Conservation (phyloP, 2,888 invertebrate species). For the Pachymerium ferrugineum region DNA sequence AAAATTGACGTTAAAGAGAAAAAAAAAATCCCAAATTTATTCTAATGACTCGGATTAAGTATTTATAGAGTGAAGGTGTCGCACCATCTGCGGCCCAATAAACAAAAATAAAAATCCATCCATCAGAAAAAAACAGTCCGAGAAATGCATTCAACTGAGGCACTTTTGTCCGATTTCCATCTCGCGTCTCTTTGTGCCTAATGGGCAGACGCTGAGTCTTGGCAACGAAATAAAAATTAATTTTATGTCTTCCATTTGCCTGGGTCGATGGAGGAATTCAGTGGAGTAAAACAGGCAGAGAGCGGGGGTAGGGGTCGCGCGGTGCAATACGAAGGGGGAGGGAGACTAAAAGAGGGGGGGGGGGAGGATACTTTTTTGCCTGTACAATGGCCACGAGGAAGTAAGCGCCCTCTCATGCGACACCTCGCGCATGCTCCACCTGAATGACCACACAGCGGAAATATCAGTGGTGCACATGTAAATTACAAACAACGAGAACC, state of each 20-base stretch:
- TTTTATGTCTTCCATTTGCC: conserved; percentile 23
- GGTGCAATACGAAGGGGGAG: too few relatives aligned
- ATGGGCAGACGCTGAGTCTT: conserved; percentile 23
- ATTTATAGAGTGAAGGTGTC: conserved; percentile 22
- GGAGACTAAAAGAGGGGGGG: background rate
- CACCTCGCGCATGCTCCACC: background rate
- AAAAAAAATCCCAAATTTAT: conserved; percentile 4
- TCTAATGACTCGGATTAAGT: conserved; percentile 3
- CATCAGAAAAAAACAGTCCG: background rate
- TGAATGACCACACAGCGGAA: conserved; percentile 23
- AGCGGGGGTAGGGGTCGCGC: too few relatives aligned
- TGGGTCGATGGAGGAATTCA: conserved; percentile 21
- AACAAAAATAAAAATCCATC: background rate
- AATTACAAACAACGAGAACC: conserved; percentile 20
- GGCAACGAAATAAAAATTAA: conserved; percentile 19
- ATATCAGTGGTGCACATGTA: conserved; percentile 27
- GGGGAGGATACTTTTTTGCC: background rate
- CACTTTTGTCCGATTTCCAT: conserved; percentile 24
- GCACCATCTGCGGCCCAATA: background rate
- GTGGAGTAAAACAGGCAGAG: too few relatives aligned
- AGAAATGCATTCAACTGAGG: background rate
- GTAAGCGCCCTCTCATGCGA: conserved; percentile 11
- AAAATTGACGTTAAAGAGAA: background rate
- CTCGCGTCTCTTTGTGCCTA: background rate
- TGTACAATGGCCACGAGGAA: conserved; percentile 10